A percentile compares a stretch with the other conserved stretches of the same genome.
Conservation (phyloP, 2,888 invertebrate genomes). For the Acronicta aceris region DNA sequence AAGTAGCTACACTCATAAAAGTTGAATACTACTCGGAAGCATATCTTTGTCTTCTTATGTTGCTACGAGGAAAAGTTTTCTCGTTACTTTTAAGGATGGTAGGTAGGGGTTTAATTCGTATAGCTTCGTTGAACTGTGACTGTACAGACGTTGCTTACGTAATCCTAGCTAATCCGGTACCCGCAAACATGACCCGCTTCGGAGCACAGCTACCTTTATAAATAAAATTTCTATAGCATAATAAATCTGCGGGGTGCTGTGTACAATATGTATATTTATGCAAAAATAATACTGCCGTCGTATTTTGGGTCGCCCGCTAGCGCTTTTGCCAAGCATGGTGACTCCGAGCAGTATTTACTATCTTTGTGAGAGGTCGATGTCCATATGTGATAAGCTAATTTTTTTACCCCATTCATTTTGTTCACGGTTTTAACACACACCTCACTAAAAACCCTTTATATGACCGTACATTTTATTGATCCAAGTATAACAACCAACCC, state of each 20-base stretch:
- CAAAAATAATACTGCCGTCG: slow-evolving; percentile 41
- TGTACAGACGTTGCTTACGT: slow-evolving; percentile 45
- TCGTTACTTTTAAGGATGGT: slow-evolving; percentile 24
- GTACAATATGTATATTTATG: slow-evolving; percentile 47
- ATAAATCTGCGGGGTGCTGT: slow-evolving; percentile 34
- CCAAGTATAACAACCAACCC: not conserved
- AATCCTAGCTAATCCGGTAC: slow-evolving; percentile 47
- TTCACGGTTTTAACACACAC: not conserved
- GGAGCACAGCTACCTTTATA: slow-evolving; percentile 39
- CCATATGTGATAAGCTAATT: slow-evolving; percentile 26
- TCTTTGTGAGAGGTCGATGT: slow-evolving; percentile 27
- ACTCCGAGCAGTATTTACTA: slow-evolving; percentile 22
- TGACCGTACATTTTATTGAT: slow-evolving; percentile 4
- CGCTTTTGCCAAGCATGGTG: slow-evolving; percentile 15
- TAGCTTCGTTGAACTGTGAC: slow-evolving; percentile 33
- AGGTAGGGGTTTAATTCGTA: slow-evolving; percentile 28
- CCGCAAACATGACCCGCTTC: slow-evolving; percentile 49
- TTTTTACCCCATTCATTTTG: slow-evolving; percentile 16
- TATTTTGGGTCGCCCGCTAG: slow-evolving; percentile 23
- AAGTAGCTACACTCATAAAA: slow-evolving; percentile 44
- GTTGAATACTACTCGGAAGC: slow-evolving; percentile 37
- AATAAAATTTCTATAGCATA: slow-evolving; percentile 45
- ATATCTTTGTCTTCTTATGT: slow-evolving; percentile 44
- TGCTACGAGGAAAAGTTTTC: slow-evolving; percentile 36
- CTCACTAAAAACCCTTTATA: slow-evolving; percentile 17